These are phyloP conservation scores for Spongilla lacustris DNA, from an alignment of 37 sponge, comb jelly and placozoan species.

Conservation along the genomic window DNA sequence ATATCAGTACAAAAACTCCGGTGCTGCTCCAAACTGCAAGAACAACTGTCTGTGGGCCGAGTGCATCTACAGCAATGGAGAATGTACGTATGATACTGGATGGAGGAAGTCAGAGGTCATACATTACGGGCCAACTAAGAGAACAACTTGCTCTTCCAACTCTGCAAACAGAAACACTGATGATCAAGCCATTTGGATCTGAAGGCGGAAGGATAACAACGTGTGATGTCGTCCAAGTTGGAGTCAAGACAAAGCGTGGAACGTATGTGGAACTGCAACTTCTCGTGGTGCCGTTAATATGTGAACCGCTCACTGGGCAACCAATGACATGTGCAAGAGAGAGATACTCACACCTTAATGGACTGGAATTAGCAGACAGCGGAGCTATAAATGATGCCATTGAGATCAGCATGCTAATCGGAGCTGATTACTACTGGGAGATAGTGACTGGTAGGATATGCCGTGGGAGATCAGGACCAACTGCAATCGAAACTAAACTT, in stretches of 20 bases:
- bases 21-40: background rate
- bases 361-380: slow-evolving; percentile 36
- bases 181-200: slow-evolving; percentile 41
- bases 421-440: slow-evolving; percentile 51
- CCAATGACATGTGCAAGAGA: slow-evolving; percentile 12
- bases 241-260: background rate
- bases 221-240: slow-evolving; percentile 31
- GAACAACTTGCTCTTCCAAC: slow-evolving; percentile 19
- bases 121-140: slow-evolving; percentile 10
- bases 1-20: background rate
- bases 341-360: slow-evolving; percentile 14
- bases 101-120: slow-evolving; percentile 44
- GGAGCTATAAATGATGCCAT: slow-evolving; percentile 1
- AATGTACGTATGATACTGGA: slow-evolving; percentile 17
- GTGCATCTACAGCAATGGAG: background rate
- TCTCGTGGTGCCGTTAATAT: slow-evolving; percentile 41
- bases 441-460: slow-evolving; percentile 33
- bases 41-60: background rate
- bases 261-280: background rate
- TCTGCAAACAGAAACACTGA: background rate
- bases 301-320: slow-evolving; percentile 26
- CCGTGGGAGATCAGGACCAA: slow-evolving; percentile 27
- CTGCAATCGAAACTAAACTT: slow-evolving; percentile 25
- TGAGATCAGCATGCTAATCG: slow-evolving; percentile 24
- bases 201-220: background rate